phyloP scores from a whole-genome alignment of 1,140 invertebrate genomes.

The Solenopsis invicta region DNA sequence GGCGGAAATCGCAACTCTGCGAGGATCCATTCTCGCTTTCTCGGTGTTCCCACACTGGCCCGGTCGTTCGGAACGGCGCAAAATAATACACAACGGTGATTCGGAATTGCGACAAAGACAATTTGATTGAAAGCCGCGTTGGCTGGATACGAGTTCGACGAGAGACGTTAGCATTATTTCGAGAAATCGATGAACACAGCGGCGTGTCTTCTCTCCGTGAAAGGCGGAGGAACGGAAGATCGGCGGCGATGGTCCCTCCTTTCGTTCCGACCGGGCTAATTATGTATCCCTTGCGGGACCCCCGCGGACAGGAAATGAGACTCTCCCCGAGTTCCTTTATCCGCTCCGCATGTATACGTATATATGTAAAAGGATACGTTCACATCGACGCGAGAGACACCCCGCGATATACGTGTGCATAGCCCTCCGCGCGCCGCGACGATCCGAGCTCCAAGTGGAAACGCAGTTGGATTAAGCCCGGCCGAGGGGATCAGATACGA shows the following conservation, averaged over 20 bases:
- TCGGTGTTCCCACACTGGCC: not conserved
- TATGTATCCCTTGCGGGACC: constrained; percentile 86
- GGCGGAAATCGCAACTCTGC: not conserved
- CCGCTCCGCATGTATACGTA: constrained; percentile 49
- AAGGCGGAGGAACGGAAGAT: constrained; percentile 49
- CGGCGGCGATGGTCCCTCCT: constrained; percentile 28
- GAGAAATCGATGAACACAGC: constrained; percentile 63
- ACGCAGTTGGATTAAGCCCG: constrained; percentile 81
- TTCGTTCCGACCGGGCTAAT: constrained; percentile 80
- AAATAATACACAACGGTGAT: constrained; percentile 10
- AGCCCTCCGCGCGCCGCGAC: not conserved
- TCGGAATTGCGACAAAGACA: not conserved
- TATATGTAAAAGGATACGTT: constrained; percentile 40
- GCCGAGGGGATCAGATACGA: constrained; percentile 80
- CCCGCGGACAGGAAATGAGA: constrained; percentile 87
- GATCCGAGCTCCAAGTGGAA: constrained; percentile 52
- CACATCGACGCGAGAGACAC: constrained; percentile 3
- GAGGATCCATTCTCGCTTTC: not conserved
- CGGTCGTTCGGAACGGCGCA: not conserved
- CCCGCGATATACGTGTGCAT: constrained; percentile 46
- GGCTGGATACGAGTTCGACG: not conserved
- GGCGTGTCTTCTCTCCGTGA: not conserved
- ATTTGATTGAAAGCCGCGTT: not conserved
- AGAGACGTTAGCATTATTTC: constrained; percentile 56
- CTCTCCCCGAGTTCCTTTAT: constrained; percentile 82